phyloP scores from a whole-genome alignment of 2,113 vertebrate genomes.

The Microtus montanus region DNA sequence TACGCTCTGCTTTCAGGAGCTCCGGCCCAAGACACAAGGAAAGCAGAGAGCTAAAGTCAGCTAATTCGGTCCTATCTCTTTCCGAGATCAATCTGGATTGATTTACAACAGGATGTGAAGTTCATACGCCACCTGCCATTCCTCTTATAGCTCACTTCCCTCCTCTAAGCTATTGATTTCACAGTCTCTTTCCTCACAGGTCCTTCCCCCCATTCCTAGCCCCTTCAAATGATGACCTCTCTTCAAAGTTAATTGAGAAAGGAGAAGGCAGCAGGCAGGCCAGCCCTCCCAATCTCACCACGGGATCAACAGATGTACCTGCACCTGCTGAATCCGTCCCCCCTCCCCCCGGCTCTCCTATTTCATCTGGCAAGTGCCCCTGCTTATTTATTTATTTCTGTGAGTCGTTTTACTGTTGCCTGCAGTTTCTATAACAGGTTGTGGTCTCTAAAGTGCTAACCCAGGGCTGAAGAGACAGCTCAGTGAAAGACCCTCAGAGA shows the following conservation, averaged over 20 bases:
- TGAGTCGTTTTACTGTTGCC: neutral
- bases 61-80: slow-evolving; percentile 38
- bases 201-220: neutral
- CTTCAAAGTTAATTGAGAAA: slow-evolving; percentile 49
- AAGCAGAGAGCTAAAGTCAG: slow-evolving; percentile 17
- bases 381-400: neutral
- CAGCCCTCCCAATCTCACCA: neutral
- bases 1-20: slow-evolving; percentile 16
- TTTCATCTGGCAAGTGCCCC: slow-evolving; percentile 5
- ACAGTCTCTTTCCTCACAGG: neutral
- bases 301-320: neutral
- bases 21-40: neutral
- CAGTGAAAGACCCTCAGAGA: too few relatives aligned
- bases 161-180: neutral
- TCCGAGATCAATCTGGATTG: slow-evolving; percentile 17
- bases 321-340: neutral
- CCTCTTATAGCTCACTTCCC: neutral
- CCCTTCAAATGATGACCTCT: neutral
- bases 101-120: slow-evolving; percentile 7
- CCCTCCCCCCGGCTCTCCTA: neutral
- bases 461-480: neutral
- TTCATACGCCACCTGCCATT: neutral
- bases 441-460: neutral
- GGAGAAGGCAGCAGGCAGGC: neutral
- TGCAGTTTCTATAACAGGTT: neutral